Conservation (phyloP, 2,888 invertebrate species). For the Dicyrtoma fusca region DNA sequence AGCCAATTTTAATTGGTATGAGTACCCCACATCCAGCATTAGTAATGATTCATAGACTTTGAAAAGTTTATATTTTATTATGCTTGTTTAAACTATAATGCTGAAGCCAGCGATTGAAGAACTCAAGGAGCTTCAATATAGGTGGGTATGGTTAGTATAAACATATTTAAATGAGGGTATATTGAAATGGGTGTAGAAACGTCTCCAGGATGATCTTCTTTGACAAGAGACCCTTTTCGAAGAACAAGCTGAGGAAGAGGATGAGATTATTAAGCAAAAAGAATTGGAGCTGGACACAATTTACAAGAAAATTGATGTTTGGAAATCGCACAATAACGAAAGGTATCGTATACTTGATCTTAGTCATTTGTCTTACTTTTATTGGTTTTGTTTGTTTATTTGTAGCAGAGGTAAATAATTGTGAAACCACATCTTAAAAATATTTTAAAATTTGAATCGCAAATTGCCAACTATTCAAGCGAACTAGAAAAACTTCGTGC, state of each 20-base stretch:
- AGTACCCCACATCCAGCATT: slow-evolving; percentile 1
- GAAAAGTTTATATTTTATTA: no score
- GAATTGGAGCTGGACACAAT: not conserved
- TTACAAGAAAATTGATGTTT: slow-evolving; percentile 10
- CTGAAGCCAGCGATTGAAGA: no score
- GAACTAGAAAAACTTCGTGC: slow-evolving; percentile 7
- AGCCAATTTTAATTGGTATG: slow-evolving; percentile 2
- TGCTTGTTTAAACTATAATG: no score
- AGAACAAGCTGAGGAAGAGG: not conserved
- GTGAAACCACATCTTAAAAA: no score
- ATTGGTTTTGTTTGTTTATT: no score
- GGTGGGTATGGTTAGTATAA: no score
- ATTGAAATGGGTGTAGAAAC: no score
- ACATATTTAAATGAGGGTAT: no score
- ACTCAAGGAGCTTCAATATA: no score
- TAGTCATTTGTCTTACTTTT: no score
- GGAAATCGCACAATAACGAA: not conserved
- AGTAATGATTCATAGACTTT: not conserved
- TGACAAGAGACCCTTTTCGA: not conserved
- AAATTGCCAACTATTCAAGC: not conserved
- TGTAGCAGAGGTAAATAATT: no score
- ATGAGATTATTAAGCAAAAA: not conserved
- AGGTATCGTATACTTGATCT: no score
- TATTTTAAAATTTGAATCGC: slow-evolving; percentile 21
- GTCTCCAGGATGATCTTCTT: slow-evolving; percentile 10